phyloP scores from a whole-genome alignment of 2,888 invertebrate genomes.

The Ennomos erosarius region DNA sequence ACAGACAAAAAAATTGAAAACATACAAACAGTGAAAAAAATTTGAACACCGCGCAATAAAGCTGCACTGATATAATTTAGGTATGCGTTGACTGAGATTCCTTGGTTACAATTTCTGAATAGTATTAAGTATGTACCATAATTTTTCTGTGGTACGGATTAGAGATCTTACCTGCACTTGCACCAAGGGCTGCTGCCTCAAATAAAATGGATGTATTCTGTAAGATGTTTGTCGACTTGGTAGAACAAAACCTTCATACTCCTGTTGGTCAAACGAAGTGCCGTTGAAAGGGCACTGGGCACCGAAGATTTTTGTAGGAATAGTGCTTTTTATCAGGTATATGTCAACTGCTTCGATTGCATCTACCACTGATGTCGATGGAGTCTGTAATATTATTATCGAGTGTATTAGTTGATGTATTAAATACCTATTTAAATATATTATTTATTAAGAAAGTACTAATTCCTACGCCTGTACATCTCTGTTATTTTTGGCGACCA shows the following conservation, averaged over 20 bases:
- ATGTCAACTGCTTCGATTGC: conserved; percentile 62
- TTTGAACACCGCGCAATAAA: too few species aligned
- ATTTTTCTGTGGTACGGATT: background rate
- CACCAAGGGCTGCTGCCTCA: conserved; percentile 62
- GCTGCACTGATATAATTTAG: too few species aligned
- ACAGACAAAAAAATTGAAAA: too few species aligned
- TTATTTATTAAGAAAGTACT: background rate
- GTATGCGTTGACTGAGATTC: too few species aligned
- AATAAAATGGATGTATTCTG: conserved; percentile 78
- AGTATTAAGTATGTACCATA: too few species aligned
- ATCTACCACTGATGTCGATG: conserved; percentile 62
- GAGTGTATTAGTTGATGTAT: background rate
- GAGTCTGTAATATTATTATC: conserved; percentile 52
- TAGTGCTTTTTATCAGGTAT: conserved; percentile 63
- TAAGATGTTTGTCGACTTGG: conserved; percentile 81
- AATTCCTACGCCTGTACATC: too few species aligned
- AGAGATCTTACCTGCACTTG: conserved; percentile 60
- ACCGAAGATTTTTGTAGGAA: conserved; percentile 72
- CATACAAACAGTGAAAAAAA: too few species aligned
- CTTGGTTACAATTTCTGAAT: too few species aligned
- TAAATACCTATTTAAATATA: background rate
- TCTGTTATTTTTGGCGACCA: too few species aligned
- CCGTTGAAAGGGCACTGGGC: conserved; percentile 70
- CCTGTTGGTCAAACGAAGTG: conserved; percentile 64
- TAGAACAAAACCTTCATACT: conserved; percentile 86